Base-by-base conservation (phyloP, 2,113 vertebrate species). In the Mungos mungo region DNA sequence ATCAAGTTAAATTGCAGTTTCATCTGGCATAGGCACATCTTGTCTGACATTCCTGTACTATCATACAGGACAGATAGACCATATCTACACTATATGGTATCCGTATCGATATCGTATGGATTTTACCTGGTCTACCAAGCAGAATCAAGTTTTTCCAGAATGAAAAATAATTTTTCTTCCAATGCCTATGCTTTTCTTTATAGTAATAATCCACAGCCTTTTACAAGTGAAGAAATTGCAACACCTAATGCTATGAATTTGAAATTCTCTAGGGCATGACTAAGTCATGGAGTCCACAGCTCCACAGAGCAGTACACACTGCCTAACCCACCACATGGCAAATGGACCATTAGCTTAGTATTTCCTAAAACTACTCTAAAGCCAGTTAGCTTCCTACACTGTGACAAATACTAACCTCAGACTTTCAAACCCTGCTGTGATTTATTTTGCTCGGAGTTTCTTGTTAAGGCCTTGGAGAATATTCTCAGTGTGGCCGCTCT, bases 331-430 rank as follows among this genome's bases (percentile, higher is more conserved):
- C 13, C 18, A 23, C 1, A 41, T 1, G 2, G 29, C 21, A 88
- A 54, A 60, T 35, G 60, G 90, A 47, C 15, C 25, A 79, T 45
- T 77, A n/a, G 6, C 50, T 63, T 72, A 54, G 6, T 21, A 65
- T 69, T 84, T 94, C 23, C 84, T 92, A 63, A 92, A 82, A 90
- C 69, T 69, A 81, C 27, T 86, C 83, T 90, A 52, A 93, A 90
- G 41, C 7, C 38, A 54, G 25, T 57, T 92, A 27, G 82, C 57
- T 93, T 18, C 87, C 23, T 47, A 31, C 6, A 35, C 8, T 77
- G 19, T n/a, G 18, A 65, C 23, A 91, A 80, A 91, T 41, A 63
- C 3, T 71, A 54, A 87, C 41, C 71, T 68, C 31, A 63, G 66
- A 82, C 31, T 74, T 79, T 33, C 19, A 90, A 69, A 50, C 11